Base-by-base conservation (phyloP, 2,888 invertebrate genomes). In the Tanypteryx hageni region DNA sequence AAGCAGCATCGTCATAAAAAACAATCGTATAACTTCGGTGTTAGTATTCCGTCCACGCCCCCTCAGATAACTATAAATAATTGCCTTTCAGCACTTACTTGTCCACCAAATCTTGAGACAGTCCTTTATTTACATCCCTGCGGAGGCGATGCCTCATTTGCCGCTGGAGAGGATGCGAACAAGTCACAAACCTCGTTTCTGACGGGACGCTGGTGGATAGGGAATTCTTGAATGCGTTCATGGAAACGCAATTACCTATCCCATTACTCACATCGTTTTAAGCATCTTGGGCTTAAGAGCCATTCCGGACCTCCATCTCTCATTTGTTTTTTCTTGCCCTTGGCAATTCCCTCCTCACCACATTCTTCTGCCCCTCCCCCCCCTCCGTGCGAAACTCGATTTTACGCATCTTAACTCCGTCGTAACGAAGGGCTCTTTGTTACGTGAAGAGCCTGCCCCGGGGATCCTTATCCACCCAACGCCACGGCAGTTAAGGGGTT, bases 371-470 rank as follows among this genome's bases (percentile, higher is more conserved):
- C 5, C 22, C 64, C 76, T 22, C 76, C 27, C 27, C 27, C 22
- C 27, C 76, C 76, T n/a, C 22, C 14, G 13, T 27, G 76, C 61
- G 5, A 76, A 76, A 76, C 22, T 76, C 76, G 76, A 76, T 76
- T 76, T 76, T 27, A 76, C 76, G 76, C 76, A 76, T 76, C 22
- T 76, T 76, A 76, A 76, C 76, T 76, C 76, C 76, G 76, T 27
- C 76, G 27, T 27, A 22, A 76, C 76, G 22, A 76, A 76, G 76
- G 27, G 76, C 11, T 64, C 64, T 64, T 64, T 64, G 68, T 27
- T 76, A 76, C 22, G 76, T 44, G 44, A 44, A 44, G 44, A 44
- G 44, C 3, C 44, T 44, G 44, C 44, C 76, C 11, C 61, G 76
- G 14, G 76, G 27, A 76, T 5, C 76, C 76, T n/a, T n/a, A n/a